Evolutionary conservation across 2,888 invertebrate genomes (phyloP).

Genomic region (Shargacucullia verbasci): DNA sequence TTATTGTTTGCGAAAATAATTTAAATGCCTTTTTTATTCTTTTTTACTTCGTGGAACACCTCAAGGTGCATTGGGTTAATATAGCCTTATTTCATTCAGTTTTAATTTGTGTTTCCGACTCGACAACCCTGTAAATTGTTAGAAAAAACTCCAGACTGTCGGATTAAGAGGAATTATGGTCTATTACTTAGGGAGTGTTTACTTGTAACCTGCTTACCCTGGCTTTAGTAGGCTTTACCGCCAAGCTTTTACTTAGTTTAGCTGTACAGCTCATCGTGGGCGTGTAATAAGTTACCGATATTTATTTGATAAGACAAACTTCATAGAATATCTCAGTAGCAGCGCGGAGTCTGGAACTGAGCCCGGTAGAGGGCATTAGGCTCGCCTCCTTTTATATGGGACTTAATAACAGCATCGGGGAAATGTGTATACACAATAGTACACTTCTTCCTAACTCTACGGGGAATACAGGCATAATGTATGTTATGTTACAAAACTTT

Average conservation of each 20-base stretch:
- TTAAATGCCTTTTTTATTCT: too few species aligned
- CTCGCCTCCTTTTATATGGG: too few species aligned
- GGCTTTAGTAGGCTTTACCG: slow-evolving; percentile 44
- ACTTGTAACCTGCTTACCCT: slow-evolving; percentile 63
- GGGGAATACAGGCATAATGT: too few species aligned
- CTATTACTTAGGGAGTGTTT: slow-evolving; percentile 67
- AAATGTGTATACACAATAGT: too few species aligned
- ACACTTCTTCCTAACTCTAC: too few species aligned
- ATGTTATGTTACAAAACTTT: too few species aligned
- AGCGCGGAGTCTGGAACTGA: too few species aligned
- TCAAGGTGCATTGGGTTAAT: not conserved
- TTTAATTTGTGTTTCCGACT: not conserved
- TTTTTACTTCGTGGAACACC: not conserved
- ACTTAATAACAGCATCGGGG: too few species aligned
- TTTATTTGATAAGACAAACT: too few species aligned
- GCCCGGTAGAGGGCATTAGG: too few species aligned
- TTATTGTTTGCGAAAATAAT: too few species aligned
- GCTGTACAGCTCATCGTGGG: slow-evolving; percentile 21
- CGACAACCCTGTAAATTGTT: slow-evolving; percentile 66
- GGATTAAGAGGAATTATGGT: slow-evolving; percentile 74
- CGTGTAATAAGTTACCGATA: slow-evolving; percentile 5
- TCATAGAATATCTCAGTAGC: too few species aligned
- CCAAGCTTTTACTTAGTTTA: slow-evolving; percentile 47
- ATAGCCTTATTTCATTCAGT: not conserved
- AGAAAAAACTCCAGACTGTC: slow-evolving; percentile 60